Conservation (phyloP, 1,140 invertebrate genomes). For the Drosophila seguyi region DNA sequence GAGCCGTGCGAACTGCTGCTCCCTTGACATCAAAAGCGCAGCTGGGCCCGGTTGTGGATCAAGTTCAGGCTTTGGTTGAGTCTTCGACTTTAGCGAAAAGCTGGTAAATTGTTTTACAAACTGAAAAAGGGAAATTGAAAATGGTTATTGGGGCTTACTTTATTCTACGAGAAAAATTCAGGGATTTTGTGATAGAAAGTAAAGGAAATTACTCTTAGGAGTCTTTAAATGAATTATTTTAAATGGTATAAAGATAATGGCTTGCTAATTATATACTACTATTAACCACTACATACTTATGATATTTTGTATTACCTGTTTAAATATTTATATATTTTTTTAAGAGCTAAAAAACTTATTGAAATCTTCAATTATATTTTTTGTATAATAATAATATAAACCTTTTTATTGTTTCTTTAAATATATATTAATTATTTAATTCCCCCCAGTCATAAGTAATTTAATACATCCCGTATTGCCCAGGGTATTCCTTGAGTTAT, state of each 20-base stretch:
- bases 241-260: background rate
- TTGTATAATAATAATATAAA: too few relatives aligned
- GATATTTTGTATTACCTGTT: background rate
- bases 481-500: slow-evolving; percentile 17
- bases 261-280: background rate
- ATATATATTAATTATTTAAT: background rate
- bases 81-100: slow-evolving; percentile 14
- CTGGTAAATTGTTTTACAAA: slow-evolving; percentile 40
- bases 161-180: background rate
- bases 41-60: slow-evolving; percentile 54
- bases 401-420: background rate
- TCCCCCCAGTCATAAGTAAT: background rate
- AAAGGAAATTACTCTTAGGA: background rate
- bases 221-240: background rate
- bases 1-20: slow-evolving; percentile 40
- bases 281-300: background rate
- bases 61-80: slow-evolving; percentile 44
- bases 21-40: slow-evolving; percentile 56
- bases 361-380: too few relatives aligned
- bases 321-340: background rate
- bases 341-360: background rate
- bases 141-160: background rate
- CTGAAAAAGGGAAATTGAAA: slow-evolving; percentile 11
- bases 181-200: background rate
- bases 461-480: background rate